These are phyloP conservation scores for Eutolmus rufibarbis DNA, from an alignment of 2,888 invertebrate genomes.

Conservation along the genomic window DNA sequence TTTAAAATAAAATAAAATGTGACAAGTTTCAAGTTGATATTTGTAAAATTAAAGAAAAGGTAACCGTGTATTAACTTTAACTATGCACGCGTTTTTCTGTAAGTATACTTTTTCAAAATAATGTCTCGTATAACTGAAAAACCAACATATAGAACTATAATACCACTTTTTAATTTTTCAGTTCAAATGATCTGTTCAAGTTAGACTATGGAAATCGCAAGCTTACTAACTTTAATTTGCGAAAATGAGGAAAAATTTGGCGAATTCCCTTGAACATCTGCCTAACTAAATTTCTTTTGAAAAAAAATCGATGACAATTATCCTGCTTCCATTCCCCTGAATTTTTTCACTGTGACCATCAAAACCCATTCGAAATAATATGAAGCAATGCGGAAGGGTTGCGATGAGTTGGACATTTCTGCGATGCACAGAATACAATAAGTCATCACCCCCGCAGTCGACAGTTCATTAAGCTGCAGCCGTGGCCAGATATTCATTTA, in stretches of 20 bases:
- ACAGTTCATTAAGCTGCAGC: neutral
- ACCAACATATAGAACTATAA: too few relatives aligned
- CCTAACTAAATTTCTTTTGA: neutral
- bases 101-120: too few relatives aligned
- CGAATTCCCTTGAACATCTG: neutral
- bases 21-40: too few relatives aligned
- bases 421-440: neutral
- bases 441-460: conserved; percentile 44
- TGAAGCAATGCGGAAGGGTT: conserved; percentile 53
- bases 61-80: too few relatives aligned
- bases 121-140: too few relatives aligned
- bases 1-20: too few relatives aligned
- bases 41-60: too few relatives aligned
- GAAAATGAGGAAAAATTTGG: neutral
- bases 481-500: neutral
- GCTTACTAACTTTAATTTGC: neutral
- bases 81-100: too few relatives aligned
- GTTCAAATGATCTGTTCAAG: too few relatives aligned
- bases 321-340: neutral
- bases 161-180: too few relatives aligned
- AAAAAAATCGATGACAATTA: neutral
- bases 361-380: conserved; percentile 45
- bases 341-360: neutral
- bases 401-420: conserved; percentile 47
- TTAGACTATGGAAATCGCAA: neutral